These are phyloP conservation scores for Tetragonisca angustula DNA, from an alignment of 2,888 invertebrate genomes.

Conservation along the genomic window DNA sequence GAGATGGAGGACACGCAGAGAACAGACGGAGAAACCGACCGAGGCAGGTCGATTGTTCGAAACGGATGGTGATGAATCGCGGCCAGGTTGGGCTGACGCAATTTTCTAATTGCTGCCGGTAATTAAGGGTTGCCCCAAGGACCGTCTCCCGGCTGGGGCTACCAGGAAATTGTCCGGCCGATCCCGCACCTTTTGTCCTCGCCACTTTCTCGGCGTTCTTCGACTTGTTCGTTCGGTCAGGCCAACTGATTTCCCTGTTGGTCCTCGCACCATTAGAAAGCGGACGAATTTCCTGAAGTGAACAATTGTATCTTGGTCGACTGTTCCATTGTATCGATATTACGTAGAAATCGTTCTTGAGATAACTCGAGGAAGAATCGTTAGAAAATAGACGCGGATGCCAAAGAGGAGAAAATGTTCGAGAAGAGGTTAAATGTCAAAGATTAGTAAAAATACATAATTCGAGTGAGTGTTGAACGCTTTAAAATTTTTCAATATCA, in stretches of 20 bases:
- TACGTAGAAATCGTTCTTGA: neutral
- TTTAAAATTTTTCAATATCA: too few species aligned
- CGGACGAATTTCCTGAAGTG: neutral
- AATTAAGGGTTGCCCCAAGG: constrained; percentile 68
- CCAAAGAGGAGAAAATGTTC: too few species aligned
- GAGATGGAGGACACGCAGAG: constrained; percentile 8
- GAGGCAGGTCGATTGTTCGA: constrained; percentile 55
- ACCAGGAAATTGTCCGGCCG: constrained; percentile 59
- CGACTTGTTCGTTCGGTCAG: neutral
- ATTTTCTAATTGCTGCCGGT: constrained; percentile 75
- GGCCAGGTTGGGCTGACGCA: constrained; percentile 47
- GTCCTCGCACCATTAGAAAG: neutral
- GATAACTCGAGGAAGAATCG: neutral
- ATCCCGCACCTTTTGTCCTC: constrained; percentile 52
- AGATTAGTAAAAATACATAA: too few species aligned
- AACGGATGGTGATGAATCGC: constrained; percentile 62
- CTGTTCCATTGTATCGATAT: neutral
- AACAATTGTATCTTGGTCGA: neutral
- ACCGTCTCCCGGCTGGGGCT: constrained; percentile 64
- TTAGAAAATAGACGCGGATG: neutral
- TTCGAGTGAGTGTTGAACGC: too few species aligned
- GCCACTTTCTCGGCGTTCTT: constrained; percentile 52
- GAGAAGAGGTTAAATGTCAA: too few species aligned
- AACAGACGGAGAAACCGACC: constrained; percentile 18
- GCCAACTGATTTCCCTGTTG: neutral